Base-by-base conservation (phyloP, 2,113 vertebrate genomes). In the Phrynosoma platyrhinos region DNA sequence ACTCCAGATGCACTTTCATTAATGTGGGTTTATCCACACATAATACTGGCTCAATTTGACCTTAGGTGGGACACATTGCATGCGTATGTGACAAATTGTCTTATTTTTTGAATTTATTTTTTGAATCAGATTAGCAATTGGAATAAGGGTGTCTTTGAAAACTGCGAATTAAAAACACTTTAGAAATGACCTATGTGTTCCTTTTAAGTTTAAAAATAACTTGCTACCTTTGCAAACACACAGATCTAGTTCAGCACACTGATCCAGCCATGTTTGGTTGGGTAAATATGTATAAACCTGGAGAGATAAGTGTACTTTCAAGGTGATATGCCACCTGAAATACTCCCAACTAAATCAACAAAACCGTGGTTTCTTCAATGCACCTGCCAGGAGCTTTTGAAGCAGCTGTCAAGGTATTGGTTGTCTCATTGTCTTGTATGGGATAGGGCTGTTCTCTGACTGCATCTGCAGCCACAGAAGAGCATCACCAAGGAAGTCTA, bases 211-310 rank as follows among this genome's bases (percentile, higher is more conserved):
- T 62, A 62, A 62, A 47, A 52, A 8, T 0, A 0, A n/a, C 53
- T 58, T 53, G 58, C 71, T 30, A 76, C 62, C 87, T 85, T 68
- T 55, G 71, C 74, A 78, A 82, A 25, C 55, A 58, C 78, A 81
- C 64, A 53, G 53, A 85, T 79, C 55, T 25, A 81, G 77, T 81
- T 93, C 89, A 80, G 20, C 7, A 85, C 7, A 80, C 36, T 71
- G 84, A 80, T 85, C 36, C 84, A 84, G 42, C 30, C 42, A 40
- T 92, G 53, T 2, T 88, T 89, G 9, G 2, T 53, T 66, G 16
- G 40, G 32, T 13, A 42, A 66, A 90, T 62, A 62, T 62, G 13
- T 62, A 62, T 62, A 62, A 62, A 62, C n/a, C 30, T 36, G 78
- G 72, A 21, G 47, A 89, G 76, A 42, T 42, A 64, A 18, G 72